Evolutionary conservation across 2,113 vertebrate genomes (phyloP), one percentile per base, ranked within the genome.

Genomic region (Lanius ludovicianus): DNA sequence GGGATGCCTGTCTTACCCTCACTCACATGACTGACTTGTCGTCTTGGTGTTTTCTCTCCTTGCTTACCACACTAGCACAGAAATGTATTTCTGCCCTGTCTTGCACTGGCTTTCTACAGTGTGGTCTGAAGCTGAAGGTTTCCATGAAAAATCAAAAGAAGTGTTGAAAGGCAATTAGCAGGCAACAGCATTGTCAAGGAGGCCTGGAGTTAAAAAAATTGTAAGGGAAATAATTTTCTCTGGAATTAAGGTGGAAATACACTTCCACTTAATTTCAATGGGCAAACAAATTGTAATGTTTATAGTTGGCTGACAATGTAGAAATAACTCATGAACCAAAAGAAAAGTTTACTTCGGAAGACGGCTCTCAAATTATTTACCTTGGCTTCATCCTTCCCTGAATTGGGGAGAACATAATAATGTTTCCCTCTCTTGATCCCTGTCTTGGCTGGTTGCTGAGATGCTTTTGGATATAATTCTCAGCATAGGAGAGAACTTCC

Each of bases 381-480:
- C 49, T 97, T 97, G 95, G 96, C 94, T 94, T 93, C 35, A 3
- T 83, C 53, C 8, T 94, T 57, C 50, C 42, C 57, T 88, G 64
- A 86, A 53, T 0, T 91, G 68, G 25, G 75, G 49, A 93, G 59
- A 95, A 56, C 70, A 44, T 63, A 93, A 78, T 62, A 63, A 53
- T 76, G 63, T 95, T 96, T 89, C 49, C 67, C 63, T 87, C 49
- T 84, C 73, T 85, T 91, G 65, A 84, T 95, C 84, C 90, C 78
- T 89, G 53, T 90, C 83, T 96, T 96, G 95, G 83, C 85, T 96
- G 70, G 16, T 89, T 90, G 69, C 79, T 90, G 68, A 84, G 79
- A 77, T 93, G 87, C 64, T 88, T 93, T 95, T 97, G 92, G 83
- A 87, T 94, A 41, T 50, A 95, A 89, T 81, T 52, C 57, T 71